These are phyloP conservation scores for Mola mola DNA, from an alignment of 2,113 vertebrate genomes.

Conservation along the genomic window DNA sequence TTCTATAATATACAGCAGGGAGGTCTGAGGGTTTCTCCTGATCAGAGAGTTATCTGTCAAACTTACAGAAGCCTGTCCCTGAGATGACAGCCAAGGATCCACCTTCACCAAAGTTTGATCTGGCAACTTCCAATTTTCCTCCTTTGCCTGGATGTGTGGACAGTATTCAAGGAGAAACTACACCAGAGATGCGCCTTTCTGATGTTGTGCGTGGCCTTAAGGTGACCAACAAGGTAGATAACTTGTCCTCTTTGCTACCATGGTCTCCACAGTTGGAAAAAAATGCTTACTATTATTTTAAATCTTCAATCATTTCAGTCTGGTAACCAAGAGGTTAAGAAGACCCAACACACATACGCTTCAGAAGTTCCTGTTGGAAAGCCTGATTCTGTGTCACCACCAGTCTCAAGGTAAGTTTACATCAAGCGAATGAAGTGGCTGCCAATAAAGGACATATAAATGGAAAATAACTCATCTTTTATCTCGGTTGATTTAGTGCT, in stretches of 20 bases:
- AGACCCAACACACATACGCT: conserved; percentile 69
- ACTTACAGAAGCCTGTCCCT: conserved; percentile 81
- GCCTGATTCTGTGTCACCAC: conserved; percentile 60
- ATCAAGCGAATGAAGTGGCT: not conserved
- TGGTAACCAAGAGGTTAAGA: conserved; percentile 59
- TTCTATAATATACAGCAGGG: not conserved
- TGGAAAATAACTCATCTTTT: not conserved
- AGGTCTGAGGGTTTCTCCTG: not conserved
- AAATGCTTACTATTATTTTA: not conserved
- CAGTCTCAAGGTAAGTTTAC: conserved; percentile 61
- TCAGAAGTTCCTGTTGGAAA: conserved; percentile 70
- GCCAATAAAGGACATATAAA: not conserved
- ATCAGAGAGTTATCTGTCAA: no score
- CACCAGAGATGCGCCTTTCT: conserved; percentile 91
- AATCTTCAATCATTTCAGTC: conserved; percentile 33
- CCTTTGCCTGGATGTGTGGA: conserved; percentile 92
- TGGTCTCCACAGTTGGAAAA: not conserved
- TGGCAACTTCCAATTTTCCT: conserved; percentile 94
- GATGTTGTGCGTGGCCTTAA: conserved; percentile 91
- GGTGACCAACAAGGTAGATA: conserved; percentile 86
- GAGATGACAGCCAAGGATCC: conserved; percentile 84
- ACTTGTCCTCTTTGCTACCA: not conserved
- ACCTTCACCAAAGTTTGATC: conserved; percentile 93
- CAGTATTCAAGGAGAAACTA: conserved; percentile 83
- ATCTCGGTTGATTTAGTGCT: conserved; percentile 29